Evolutionary conservation across 2,113 vertebrate genomes (phyloP).

Genomic region (Heptranchias perlo): DNA sequence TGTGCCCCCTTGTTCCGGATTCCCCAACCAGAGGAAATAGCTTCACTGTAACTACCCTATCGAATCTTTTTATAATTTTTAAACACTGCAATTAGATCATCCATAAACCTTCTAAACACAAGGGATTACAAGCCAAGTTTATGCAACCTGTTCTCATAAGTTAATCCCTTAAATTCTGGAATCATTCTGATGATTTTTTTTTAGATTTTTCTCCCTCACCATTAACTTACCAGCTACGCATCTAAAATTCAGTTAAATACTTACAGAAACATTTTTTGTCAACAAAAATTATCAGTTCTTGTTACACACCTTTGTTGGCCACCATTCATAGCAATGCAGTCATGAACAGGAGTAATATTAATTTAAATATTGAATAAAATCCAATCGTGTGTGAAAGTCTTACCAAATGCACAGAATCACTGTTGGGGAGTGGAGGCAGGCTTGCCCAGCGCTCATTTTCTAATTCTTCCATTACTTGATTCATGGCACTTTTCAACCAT

Average conservation of each 20-base stretch:
- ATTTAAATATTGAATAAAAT: background rate
- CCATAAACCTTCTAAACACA: background rate
- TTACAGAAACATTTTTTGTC: no score
- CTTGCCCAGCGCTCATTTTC: constrained; percentile 92
- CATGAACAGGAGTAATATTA: background rate
- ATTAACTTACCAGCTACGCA: background rate
- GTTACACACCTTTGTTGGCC: background rate
- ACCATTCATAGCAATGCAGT: background rate
- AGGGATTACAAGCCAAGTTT: background rate
- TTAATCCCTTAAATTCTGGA: background rate
- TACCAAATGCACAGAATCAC: constrained; percentile 84
- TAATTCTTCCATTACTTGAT: constrained; percentile 96
- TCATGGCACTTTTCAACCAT: constrained; percentile 97
- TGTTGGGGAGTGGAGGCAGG: constrained; percentile 72
- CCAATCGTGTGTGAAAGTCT: background rate
- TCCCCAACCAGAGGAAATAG: background rate
- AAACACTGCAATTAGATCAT: no score
- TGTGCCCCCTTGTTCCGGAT: background rate
- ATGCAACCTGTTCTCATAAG: background rate
- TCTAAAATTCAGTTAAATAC: background rate
- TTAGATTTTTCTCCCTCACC: background rate
- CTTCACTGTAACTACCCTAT: background rate
- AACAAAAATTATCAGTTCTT: background rate
- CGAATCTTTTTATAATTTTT: background rate
- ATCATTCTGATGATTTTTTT: background rate